These are phyloP conservation scores for Thalassophryne amazonica DNA, from an alignment of 2,797 vertebrate species.

Conservation along the genomic window DNA sequence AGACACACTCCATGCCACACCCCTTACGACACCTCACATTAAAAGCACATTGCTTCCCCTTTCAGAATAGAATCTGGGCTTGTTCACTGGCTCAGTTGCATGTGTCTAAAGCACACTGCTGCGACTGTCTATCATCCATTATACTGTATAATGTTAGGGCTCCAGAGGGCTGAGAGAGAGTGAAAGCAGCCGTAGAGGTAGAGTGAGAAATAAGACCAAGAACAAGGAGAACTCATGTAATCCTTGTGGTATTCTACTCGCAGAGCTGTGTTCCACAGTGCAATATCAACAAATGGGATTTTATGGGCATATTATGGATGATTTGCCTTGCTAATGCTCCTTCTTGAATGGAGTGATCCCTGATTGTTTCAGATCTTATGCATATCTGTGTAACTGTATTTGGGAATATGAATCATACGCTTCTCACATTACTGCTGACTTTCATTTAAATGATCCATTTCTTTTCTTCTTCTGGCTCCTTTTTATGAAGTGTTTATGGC, in stretches of 20 bases:
- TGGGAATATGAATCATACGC: conserved; percentile 22
- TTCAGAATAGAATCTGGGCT: conserved; percentile 39
- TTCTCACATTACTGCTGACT: neutral
- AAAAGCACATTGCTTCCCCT: conserved; percentile 35
- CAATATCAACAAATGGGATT: conserved; percentile 60
- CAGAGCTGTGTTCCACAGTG: conserved; percentile 22
- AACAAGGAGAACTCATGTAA: conserved; percentile 46
- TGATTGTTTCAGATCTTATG: conserved; percentile 42
- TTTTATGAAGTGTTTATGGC: conserved; percentile 5
- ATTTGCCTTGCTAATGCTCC: conserved; percentile 52
- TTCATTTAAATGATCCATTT: conserved; percentile 9
- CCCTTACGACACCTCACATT: conserved; percentile 18
- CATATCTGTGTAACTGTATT: conserved; percentile 35
- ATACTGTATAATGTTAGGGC: conserved; percentile 56
- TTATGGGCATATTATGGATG: conserved; percentile 44
- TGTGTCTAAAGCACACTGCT: conserved; percentile 55
- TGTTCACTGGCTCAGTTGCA: conserved; percentile 35
- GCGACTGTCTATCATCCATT: conserved; percentile 64
- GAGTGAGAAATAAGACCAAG: conserved; percentile 28
- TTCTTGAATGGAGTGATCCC: conserved; percentile 18
- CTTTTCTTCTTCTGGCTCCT: conserved; percentile 16
- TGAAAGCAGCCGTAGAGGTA: conserved; percentile 21
- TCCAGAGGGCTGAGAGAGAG: conserved; percentile 39
- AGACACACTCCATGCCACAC: conserved; percentile 15
- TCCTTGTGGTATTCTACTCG: conserved; percentile 42